Evolutionary conservation across 2,888 invertebrate species (phyloP), one percentile per base, ranked within the genome.

Genomic region (Patella caerulea): DNA sequence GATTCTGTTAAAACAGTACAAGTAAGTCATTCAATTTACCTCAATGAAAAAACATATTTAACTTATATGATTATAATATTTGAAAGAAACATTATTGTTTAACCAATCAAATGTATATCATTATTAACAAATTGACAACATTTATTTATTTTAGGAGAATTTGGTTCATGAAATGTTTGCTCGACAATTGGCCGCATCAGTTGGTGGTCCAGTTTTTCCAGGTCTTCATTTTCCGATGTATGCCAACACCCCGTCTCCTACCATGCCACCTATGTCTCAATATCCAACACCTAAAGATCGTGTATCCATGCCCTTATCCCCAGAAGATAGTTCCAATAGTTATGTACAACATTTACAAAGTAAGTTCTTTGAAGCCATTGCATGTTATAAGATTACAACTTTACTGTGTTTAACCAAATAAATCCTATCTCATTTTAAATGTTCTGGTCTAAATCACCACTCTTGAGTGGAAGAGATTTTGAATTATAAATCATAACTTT

Each of bases 221-320:
- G 85, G 84, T 34, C 81, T 86, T 59, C 86, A 78, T 73, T 81
- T 85, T 69, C 83, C 84, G 78, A 82, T 84, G 80, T 86, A 93
- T 93, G 45, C 93, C 93, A 83, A 89, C 91, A 82, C 91, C 90
- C 81, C 92, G 88, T 92, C 80, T 91, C 93, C 84, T 93, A 93
- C 69, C 92, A 93, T 81, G 93, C 85, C 84, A 72, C 84, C 80
- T 59, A 93, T 70, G 93, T 94, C 75, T 93, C 94, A 29, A 93
- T 93, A 74, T 93, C 94, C 17, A 93, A 93, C 94, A 14, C 91
- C 94, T 80, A 93, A 81, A 73, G 85, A 86, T 78, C 83, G 84
- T 11, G 71, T 80, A n/a, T 72, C 80, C 74, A 74, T 78, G 24
- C 78, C 81, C n/a, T 76, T 79, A 59, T 53, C 79, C 72, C 75